Conservation (phyloP, 2,888 invertebrate species). For the Dinocampus coccinellae region DNA sequence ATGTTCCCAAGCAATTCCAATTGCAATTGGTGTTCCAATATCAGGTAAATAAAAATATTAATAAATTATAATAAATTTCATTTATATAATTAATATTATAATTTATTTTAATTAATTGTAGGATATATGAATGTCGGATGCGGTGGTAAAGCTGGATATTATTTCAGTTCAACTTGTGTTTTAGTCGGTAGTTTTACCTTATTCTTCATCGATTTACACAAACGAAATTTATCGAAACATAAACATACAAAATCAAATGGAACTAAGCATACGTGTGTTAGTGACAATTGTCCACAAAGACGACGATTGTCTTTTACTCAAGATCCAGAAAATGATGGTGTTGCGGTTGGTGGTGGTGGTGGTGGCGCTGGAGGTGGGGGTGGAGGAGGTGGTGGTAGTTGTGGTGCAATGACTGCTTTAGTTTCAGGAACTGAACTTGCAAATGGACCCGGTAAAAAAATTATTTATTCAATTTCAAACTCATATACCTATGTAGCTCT, state of each 20-base stretch:
- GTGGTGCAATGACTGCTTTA: conserved; percentile 73
- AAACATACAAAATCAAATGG: conserved; percentile 78
- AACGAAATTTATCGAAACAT: conserved; percentile 78
- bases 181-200: conserved; percentile 82
- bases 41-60: conserved; percentile 73
- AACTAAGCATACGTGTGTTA: conserved; percentile 72
- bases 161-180: conserved; percentile 85
- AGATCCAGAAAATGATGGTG: conserved; percentile 73
- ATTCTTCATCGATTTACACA: conserved; percentile 85
- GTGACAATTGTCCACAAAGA: conserved; percentile 73
- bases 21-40: conserved; percentile 86
- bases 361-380: conserved; percentile 71
- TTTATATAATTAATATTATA: not conserved
- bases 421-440: conserved; percentile 73
- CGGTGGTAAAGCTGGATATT: conserved; percentile 85
- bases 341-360: conserved; percentile 67
- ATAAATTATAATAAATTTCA: conserved; percentile 5
- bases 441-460: conserved; percentile 55
- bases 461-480: not conserved
- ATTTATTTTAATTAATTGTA: conserved; percentile 55
- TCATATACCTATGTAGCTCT: no score
- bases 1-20: conserved; percentile 88
- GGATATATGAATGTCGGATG: conserved; percentile 85
- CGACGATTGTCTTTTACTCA: conserved; percentile 74
- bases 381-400: conserved; percentile 68